phyloP scores from a whole-genome alignment of 1,140 invertebrate species.

The Zaprionus africanus region DNA sequence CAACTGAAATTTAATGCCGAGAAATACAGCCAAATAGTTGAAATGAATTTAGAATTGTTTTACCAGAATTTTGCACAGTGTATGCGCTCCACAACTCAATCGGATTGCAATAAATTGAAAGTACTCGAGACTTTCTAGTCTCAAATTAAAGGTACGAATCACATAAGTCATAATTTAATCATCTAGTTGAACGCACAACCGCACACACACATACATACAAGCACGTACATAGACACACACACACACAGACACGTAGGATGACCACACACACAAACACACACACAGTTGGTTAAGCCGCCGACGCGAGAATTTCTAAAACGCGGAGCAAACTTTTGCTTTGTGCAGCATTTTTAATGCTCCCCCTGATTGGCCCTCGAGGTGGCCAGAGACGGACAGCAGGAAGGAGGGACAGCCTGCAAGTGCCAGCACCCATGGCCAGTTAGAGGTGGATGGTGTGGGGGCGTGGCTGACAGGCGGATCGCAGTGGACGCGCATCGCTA shows the following conservation, averaged over 20 bases:
- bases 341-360: constrained; percentile 67
- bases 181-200: constrained; percentile 11
- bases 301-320: constrained; percentile 68
- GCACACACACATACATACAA: neutral
- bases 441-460: constrained; percentile 13
- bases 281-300: constrained; percentile 27
- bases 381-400: neutral
- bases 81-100: neutral
- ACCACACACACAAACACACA: constrained; percentile 3
- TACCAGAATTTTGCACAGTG: neutral
- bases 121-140: neutral
- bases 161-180: neutral
- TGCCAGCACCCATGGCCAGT: constrained; percentile 17
- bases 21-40: neutral
- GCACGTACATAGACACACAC: neutral
- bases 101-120: neutral
- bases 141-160: neutral
- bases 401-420: constrained; percentile 2
- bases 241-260: neutral
- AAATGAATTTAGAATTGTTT: too few relatives aligned
- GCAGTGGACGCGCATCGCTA: constrained; percentile 61
- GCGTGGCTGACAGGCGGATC: constrained; percentile 45
- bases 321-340: constrained; percentile 69
- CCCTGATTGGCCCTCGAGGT: constrained; percentile 51
- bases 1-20: neutral